Base-by-base conservation (phyloP, 35 echinoderm and acorn worm species). In the Apostichopus parvimensis region DNA sequence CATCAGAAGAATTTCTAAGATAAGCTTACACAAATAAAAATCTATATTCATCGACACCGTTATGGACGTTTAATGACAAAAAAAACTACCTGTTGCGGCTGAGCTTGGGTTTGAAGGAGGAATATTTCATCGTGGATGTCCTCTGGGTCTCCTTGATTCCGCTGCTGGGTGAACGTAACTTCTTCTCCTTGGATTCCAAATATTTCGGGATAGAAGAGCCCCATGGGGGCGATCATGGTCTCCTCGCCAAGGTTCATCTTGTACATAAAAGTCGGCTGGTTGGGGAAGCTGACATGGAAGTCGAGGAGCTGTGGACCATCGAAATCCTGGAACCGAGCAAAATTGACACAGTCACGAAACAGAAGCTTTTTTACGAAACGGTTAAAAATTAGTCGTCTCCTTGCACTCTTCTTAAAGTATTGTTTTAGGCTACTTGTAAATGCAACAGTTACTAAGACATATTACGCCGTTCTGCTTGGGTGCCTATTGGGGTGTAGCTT, bases 211-310 rank as follows among this genome's bases (percentile, higher is more conserved):
- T 99, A 96, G 71, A 99, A 99, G 10, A 99, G 55, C 12, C 93
- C 97, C 97, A 99, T 99, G 8, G 97, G 97, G 9, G 97, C 95
- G 7, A 94, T 93, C 66, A 96, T 75, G 18, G 94, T 95, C 83
- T 99, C 95, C 79, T 98, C 97, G 1, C 97, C 97, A 12, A 99
- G 93, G 24, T 99, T 99, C 91, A 99, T 77, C 79, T 99, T 95
- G 79, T 99, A 99, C 92, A 93, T 94, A 14, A 96, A 86, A 8
- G 95, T 99, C 1, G 97, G 95, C 56, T 93, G 93, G 73, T 96
- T 82, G 1, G 97, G 97, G 66, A 96, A 93, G 26, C 97, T 85
- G 6, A 99, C 95, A 54, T 99, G 97, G 88, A 99, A 99, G 62
- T 96, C 97, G 23, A 94, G 90, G 73, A 96, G 79, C 55, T 96